phyloP scores from a whole-genome alignment of 2,888 invertebrate genomes.

The Brachycybe producta region DNA sequence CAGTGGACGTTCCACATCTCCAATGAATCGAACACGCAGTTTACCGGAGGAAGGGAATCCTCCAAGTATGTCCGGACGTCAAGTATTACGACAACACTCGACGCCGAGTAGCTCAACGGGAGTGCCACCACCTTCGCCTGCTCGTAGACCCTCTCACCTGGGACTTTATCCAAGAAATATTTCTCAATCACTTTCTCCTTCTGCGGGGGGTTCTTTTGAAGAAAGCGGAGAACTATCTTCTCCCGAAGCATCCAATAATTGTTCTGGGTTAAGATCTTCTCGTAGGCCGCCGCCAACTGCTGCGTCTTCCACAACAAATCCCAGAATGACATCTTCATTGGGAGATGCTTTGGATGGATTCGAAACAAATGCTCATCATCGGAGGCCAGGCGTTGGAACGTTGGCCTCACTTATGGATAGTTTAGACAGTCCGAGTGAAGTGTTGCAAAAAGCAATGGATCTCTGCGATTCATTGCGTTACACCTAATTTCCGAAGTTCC shows the following conservation, averaged over 20 bases:
- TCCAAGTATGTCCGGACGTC: neutral
- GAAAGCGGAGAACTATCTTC: conserved; percentile 4
- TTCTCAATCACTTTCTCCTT: neutral
- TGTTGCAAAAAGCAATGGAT: conserved; percentile 20
- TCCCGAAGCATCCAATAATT: neutral
- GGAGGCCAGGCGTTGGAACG: neutral
- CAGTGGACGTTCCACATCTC: neutral
- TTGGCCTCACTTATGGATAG: conserved; percentile 15
- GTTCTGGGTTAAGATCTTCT: neutral
- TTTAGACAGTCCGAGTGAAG: conserved; percentile 19
- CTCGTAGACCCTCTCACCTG: conserved; percentile 4
- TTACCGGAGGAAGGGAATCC: conserved; percentile 13
- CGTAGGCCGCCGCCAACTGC: neutral
- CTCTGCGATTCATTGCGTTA: conserved; percentile 19
- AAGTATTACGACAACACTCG: conserved; percentile 12
- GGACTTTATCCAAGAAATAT: neutral
- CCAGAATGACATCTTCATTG: neutral
- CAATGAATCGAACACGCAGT: conserved; percentile 13
- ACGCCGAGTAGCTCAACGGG: neutral
- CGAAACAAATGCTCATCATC: neutral
- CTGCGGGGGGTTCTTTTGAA: neutral
- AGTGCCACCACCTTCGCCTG: neutral
- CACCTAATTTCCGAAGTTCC: too few species aligned
- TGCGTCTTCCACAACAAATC: neutral
- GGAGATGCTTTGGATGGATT: conserved; percentile 8